These are phyloP conservation scores for Chrysogorgia sp. DNA, from an alignment of 92 coral and sea anemone species.

Conservation along the genomic window DNA sequence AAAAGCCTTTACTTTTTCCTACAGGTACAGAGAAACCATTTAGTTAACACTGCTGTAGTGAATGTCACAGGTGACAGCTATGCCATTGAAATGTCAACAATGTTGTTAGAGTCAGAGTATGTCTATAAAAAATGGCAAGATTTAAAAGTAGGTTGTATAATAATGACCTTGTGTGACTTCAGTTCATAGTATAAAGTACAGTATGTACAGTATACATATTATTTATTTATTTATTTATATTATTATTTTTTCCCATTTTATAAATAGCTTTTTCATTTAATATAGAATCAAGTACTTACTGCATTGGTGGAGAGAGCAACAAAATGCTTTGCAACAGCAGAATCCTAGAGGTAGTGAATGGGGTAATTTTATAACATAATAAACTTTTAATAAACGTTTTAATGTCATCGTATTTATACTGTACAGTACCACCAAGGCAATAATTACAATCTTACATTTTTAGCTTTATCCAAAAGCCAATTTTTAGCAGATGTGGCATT, in stretches of 20 bases:
- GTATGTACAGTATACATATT: too few relatives aligned
- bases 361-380: too few relatives aligned
- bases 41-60: too few relatives aligned
- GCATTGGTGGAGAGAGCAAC: slow-evolving; percentile 95
- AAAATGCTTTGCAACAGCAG: slow-evolving; percentile 94
- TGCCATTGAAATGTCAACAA: not conserved
- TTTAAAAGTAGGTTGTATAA: too few relatives aligned
- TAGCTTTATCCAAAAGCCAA: slow-evolving; percentile 78
- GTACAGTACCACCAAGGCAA: not conserved
- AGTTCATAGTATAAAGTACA: too few relatives aligned
- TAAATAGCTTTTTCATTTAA: too few relatives aligned
- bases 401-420: not conserved
- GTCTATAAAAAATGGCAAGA: too few relatives aligned
- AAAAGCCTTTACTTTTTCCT: slow-evolving; percentile 90
- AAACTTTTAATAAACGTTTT: not conserved
- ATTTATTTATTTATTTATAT: too few relatives aligned
- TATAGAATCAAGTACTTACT: slow-evolving; percentile 63
- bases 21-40: not conserved
- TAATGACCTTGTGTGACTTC: too few relatives aligned
- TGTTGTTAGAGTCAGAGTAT: too few relatives aligned
- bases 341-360: slow-evolving; percentile 45
- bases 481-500: slow-evolving; percentile 90
- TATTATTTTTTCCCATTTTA: too few relatives aligned
- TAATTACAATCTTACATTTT: slow-evolving; percentile 68
- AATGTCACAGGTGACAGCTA: too few relatives aligned